Percentiles rank a stretch among this genome's conserved stretches.
Evolutionary conservation across 1,140 invertebrate genomes (phyloP).

Genomic region (Drosophila malerkotliana): DNA sequence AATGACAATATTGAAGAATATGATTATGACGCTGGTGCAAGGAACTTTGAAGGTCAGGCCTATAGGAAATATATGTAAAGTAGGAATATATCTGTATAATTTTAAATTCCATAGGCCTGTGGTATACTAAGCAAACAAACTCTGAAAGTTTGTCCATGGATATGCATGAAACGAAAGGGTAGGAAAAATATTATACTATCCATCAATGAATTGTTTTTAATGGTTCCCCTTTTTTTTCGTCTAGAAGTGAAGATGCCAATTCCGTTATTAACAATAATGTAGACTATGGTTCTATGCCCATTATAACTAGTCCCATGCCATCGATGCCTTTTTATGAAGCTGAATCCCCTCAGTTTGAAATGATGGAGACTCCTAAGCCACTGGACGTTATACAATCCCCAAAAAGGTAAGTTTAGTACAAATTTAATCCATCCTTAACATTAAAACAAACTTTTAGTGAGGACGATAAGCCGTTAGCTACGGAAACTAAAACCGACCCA

Average conservation of each 20-base stretch:
- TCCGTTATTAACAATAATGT: background rate
- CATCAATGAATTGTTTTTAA: background rate
- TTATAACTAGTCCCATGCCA: slow-evolving; percentile 7
- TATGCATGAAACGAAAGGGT: background rate
- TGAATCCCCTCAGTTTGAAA: background rate
- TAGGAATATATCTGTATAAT: too few species aligned
- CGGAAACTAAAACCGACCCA: background rate
- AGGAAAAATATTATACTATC: too few species aligned
- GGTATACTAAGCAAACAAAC: background rate
- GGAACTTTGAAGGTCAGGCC: too few species aligned
- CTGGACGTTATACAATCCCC: background rate
- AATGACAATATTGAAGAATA: too few species aligned
- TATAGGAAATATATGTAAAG: too few species aligned
- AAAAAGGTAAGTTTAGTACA: background rate
- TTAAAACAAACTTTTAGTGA: background rate
- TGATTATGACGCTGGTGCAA: too few species aligned
- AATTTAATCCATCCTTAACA: background rate
- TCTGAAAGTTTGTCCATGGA: background rate
- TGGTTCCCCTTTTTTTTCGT: background rate
- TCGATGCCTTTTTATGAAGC: slow-evolving; percentile 6
- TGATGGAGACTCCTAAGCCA: background rate
- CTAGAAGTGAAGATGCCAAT: background rate
- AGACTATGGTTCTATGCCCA: background rate
- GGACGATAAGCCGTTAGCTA: background rate
- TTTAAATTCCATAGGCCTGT: background rate